These are phyloP conservation scores for Lasioglossum morio DNA, from an alignment of 2,888 invertebrate species.

Conservation along the genomic window DNA sequence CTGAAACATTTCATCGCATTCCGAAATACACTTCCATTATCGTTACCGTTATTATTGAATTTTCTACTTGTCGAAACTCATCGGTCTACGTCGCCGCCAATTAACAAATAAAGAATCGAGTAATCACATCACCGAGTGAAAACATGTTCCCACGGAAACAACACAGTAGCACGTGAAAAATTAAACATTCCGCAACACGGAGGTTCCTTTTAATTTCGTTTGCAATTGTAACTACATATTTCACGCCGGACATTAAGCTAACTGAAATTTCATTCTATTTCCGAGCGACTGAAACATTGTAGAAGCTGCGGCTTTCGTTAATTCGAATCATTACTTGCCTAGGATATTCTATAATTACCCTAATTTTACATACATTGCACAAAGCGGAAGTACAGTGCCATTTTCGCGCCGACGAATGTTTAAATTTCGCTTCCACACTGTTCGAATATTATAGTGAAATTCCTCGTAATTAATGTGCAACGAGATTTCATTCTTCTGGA, in stretches of 20 bases:
- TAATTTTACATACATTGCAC: not conserved
- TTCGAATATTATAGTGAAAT: not conserved
- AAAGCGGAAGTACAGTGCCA: not conserved
- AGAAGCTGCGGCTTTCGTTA: conserved; percentile 4
- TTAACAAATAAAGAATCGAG: not conserved
- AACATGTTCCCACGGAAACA: not conserved
- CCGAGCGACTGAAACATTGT: not conserved
- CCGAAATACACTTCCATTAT: not conserved
- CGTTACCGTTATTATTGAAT: not conserved
- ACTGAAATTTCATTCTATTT: conserved; percentile 5
- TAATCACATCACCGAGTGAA: not conserved
- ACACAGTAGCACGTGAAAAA: not conserved
- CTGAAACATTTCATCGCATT: not conserved
- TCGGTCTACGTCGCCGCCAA: not conserved
- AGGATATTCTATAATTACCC: not conserved
- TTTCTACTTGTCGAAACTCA: not conserved
- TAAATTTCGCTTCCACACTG: not conserved
- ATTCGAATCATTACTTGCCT: conserved; percentile 2
- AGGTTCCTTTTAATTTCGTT: not conserved
- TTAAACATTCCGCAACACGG: not conserved
- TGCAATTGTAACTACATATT: not conserved
- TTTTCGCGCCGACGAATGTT: not conserved
- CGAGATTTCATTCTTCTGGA: not conserved
- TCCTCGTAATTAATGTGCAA: not conserved
- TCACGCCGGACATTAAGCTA: not conserved